A percentile compares a stretch with the other conserved stretches of the same genome.
These are phyloP conservation scores for Odontamblyopus rebecca DNA, from an alignment of 2,797 vertebrate genomes.

Conservation along the genomic window DNA sequence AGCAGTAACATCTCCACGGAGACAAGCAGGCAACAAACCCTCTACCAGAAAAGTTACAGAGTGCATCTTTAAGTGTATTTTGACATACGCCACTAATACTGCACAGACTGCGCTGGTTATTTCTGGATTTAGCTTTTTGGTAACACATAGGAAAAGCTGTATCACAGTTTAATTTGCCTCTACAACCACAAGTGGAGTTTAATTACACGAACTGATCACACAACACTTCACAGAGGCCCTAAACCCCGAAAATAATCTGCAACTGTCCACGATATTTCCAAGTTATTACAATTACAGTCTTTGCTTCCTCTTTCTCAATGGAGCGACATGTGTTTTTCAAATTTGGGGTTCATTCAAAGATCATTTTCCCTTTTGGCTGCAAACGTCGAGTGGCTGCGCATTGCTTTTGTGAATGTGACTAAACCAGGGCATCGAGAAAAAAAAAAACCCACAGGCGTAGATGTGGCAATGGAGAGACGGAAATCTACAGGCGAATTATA, in stretches of 20 bases:
- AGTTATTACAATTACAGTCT: slow-evolving; percentile 44
- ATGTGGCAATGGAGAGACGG: slow-evolving; percentile 57
- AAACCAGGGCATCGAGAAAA: slow-evolving; percentile 50
- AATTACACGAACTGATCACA: slow-evolving; percentile 50
- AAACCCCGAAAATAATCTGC: slow-evolving; percentile 40
- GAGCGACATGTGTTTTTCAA: slow-evolving; percentile 66
- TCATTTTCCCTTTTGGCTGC: slow-evolving; percentile 36
- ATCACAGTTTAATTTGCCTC: no score
- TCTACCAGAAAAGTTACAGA: no score
- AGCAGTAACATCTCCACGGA: no score
- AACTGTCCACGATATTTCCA: slow-evolving; percentile 43
- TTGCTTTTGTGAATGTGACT: slow-evolving; percentile 64
- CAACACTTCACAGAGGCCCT: slow-evolving; percentile 39
- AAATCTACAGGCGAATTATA: slow-evolving; percentile 53
- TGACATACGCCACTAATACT: no score
- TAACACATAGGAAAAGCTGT: no score
- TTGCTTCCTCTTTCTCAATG: slow-evolving; percentile 46
- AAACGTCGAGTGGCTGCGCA: slow-evolving; percentile 15
- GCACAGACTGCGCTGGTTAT: no score
- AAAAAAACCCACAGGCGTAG: slow-evolving; percentile 46
- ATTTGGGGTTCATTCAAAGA: slow-evolving; percentile 46
- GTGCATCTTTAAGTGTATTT: no score
- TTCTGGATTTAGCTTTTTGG: no score
- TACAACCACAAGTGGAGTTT: slow-evolving; percentile 44
- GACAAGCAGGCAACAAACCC: no score